These are phyloP conservation scores for Acronicta aceris DNA, from an alignment of 2,888 invertebrate species.

Conservation along the genomic window DNA sequence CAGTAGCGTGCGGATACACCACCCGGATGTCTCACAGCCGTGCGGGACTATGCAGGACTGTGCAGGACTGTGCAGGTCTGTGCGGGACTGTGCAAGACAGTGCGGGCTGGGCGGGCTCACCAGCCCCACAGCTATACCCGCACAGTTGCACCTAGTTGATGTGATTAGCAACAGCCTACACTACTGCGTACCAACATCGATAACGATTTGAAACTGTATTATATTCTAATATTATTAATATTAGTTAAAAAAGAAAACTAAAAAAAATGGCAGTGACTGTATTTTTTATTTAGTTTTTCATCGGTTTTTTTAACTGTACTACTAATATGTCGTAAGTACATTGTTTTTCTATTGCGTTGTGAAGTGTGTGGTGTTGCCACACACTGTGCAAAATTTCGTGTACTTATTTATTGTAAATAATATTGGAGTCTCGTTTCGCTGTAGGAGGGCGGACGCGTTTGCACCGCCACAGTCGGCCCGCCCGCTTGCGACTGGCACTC, in stretches of 20 bases:
- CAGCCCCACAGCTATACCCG: no score
- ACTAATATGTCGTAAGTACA: slow-evolving; percentile 54
- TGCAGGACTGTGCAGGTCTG: no score
- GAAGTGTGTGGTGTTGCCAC: slow-evolving; percentile 40
- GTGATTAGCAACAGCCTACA: background rate
- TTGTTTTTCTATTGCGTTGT: slow-evolving; percentile 57
- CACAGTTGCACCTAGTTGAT: no score
- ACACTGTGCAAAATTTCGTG: slow-evolving; percentile 61
- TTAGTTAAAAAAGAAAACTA: slow-evolving; percentile 57
- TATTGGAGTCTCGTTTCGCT: slow-evolving; percentile 43
- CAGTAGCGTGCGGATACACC: slow-evolving; percentile 17
- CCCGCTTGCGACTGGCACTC: slow-evolving; percentile 1
- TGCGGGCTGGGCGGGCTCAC: no score
- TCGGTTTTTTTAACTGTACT: slow-evolving; percentile 51
- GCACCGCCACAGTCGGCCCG: background rate
- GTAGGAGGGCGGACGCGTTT: slow-evolving; percentile 48
- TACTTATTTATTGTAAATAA: slow-evolving; percentile 79
- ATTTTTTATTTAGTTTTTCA: slow-evolving; percentile 62
- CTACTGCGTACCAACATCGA: slow-evolving; percentile 47
- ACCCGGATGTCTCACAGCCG: no score
- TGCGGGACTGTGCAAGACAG: no score
- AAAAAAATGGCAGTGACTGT: slow-evolving; percentile 63
- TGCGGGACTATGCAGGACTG: no score
- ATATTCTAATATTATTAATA: slow-evolving; percentile 60
- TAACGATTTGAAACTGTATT: slow-evolving; percentile 58